Evolutionary conservation across 2,113 vertebrate species (phyloP), one percentile per base, ranked within the genome.

Genomic region (Pseudorectes ferrugineus): DNA sequence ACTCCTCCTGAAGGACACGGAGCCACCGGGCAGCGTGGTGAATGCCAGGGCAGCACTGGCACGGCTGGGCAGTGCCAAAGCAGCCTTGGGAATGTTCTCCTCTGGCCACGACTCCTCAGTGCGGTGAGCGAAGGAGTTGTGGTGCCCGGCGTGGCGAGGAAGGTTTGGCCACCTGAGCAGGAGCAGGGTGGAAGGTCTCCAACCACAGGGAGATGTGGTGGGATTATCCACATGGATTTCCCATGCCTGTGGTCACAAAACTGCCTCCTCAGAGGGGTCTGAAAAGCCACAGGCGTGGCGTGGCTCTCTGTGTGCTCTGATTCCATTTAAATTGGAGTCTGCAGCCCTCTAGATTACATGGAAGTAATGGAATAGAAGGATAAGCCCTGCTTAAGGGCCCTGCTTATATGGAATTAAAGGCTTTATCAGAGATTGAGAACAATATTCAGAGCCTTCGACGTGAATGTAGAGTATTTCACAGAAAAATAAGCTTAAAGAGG

Each of bases 401-500:
- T 84, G 68, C 61, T 78, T 76, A 78, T 78, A 28, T 0, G 52
- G 85, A 86, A 93, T 93, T 90, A 86, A 93, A 68, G 57, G 72
- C 43, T 95, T 92, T 84, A 29, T 74, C 68, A 68, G 55, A 87
- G 74, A 14, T 22, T 63, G 76, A 48, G 65, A 87, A 84, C 70
- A 71, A 70, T 52, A 65, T 80, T 92, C 71, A 36, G 63, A 77
- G 74, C 59, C 31, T 85, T 80, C 36, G 2, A 51, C 2, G 0
- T 51, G 40, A 76, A 62, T 16, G 36, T n/a, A 3, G 73, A 70
- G 38, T 45, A 28, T 70, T 79, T 51, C 74, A 73, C 81, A 90
- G 67, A 74, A 85, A 92, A 95, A 86, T 74, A 14, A 92, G 75
- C 82, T 82, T 92, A 45, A 71, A 31, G 36, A 3, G 48, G 91